Evolutionary conservation across 2,888 invertebrate species (phyloP).

Genomic region (Dynastes hyllus): DNA sequence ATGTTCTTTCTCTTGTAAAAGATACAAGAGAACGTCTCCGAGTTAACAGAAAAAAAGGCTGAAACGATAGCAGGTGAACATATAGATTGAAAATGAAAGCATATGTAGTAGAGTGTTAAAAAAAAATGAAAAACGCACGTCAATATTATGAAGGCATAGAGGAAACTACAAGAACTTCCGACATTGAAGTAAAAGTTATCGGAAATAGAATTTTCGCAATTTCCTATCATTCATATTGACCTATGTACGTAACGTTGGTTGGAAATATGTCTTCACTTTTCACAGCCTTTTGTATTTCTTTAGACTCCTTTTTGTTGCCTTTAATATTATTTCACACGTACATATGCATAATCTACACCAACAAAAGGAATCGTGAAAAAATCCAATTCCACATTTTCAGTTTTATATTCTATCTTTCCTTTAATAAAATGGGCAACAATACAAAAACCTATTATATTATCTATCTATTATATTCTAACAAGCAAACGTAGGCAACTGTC

Average conservation of each 20-base stretch:
- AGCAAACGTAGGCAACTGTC: no score
- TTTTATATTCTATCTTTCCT: no score
- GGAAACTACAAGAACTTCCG: constrained; percentile 20
- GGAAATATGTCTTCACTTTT: background rate
- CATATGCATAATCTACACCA: background rate
- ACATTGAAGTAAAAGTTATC: constrained; percentile 55
- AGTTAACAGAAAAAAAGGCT: constrained; percentile 3
- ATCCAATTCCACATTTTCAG: no score
- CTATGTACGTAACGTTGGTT: constrained; percentile 48
- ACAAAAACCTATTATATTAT: no score
- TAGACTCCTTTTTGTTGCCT: background rate
- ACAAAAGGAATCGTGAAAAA: background rate
- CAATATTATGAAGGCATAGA: constrained; percentile 35
- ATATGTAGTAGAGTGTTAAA: constrained; percentile 17
- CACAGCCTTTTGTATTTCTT: background rate
- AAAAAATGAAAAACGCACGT: constrained; percentile 38
- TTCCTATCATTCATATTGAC: constrained; percentile 67
- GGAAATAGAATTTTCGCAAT: constrained; percentile 69
- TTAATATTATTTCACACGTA: background rate
- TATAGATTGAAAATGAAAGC: constrained; percentile 36
- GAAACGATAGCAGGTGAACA: background rate
- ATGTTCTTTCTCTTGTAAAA: background rate
- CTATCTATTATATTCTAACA: no score
- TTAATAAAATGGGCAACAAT: no score
- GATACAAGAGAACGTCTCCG: background rate